Percentiles rank a stretch among this genome's conserved stretches.
Evolutionary conservation across 2,888 invertebrate species (phyloP).

Genomic region (Latrodectus elegans): DNA sequence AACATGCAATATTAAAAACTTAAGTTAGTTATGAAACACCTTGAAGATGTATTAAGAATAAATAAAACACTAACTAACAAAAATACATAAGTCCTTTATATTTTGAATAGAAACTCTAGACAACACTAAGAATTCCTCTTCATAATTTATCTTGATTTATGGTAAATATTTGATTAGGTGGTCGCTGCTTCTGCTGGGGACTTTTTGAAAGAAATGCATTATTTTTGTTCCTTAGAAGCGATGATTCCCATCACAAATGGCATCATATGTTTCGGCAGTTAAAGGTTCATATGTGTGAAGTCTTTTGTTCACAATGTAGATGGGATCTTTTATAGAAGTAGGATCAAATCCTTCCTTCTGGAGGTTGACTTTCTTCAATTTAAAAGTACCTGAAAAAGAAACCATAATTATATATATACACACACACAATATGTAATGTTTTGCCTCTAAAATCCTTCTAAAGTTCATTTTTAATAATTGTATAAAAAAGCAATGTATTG

Average conservation of each 20-base stretch:
- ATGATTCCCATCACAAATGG: conserved; percentile 82
- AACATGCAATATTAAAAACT: no score
- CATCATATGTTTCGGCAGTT: conserved; percentile 82
- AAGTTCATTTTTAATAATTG: not conserved
- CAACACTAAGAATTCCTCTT: no score
- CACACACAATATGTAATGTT: not conserved
- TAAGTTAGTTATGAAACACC: no score
- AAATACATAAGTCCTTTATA: no score
- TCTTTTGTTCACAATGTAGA: conserved; percentile 69
- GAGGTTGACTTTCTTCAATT: conserved; percentile 91
- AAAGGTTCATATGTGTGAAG: conserved; percentile 62
- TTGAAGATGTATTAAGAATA: no score
- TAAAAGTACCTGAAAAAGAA: conserved; percentile 86
- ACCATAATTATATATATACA: not conserved
- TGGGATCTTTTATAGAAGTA: conserved; percentile 68
- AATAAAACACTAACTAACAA: no score
- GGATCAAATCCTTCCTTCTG: conserved; percentile 88
- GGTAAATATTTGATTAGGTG: no score
- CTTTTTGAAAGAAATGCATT: not conserved
- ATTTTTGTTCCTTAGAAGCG: conserved; percentile 72
- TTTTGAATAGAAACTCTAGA: no score
- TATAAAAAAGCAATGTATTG: not conserved
- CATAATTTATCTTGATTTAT: no score
- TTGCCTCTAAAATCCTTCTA: no score
- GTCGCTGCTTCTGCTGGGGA: not conserved